phyloP scores from a whole-genome alignment of 2,797 vertebrate genomes.

The Serranus cabrilla region DNA sequence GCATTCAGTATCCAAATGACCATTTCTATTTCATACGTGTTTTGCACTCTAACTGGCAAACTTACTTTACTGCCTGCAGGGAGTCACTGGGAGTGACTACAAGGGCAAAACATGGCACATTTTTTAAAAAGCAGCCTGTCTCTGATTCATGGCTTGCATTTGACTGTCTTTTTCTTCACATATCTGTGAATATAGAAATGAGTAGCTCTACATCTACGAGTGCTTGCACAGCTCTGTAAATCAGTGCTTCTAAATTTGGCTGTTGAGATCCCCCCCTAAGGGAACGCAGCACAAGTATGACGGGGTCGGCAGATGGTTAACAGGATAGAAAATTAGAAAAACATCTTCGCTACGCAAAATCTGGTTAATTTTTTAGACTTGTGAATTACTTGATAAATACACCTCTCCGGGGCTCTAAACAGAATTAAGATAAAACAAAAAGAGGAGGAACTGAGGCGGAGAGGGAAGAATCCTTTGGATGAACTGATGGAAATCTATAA shows the following conservation, averaged over 20 bases:
- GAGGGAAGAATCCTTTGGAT: neutral
- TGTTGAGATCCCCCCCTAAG: neutral
- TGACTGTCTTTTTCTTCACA: neutral
- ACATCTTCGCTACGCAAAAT: neutral
- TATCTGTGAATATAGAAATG: neutral
- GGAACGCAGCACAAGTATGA: neutral
- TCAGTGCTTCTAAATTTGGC: neutral
- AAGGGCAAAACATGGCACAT: conserved; percentile 17
- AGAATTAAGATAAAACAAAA: neutral
- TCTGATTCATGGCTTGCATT: conserved; percentile 26
- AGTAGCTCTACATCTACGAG: neutral
- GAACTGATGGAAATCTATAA: neutral
- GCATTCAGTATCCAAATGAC: conserved; percentile 29
- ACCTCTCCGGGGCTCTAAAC: neutral
- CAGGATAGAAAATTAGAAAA: neutral
- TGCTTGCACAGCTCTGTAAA: neutral
- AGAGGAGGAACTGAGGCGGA: neutral
- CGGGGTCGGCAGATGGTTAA: conserved; percentile 9
- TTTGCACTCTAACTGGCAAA: conserved; percentile 25
- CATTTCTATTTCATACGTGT: conserved; percentile 1
- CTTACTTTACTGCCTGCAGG: neutral
- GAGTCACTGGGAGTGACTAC: conserved; percentile 28
- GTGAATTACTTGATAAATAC: neutral
- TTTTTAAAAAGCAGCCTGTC: conserved; percentile 7
- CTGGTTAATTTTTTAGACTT: neutral